A percentile compares a stretch with the other conserved stretches of the same genome.
Conservation (phyloP, 2,888 invertebrate species). For the Cheilosia urbana region DNA sequence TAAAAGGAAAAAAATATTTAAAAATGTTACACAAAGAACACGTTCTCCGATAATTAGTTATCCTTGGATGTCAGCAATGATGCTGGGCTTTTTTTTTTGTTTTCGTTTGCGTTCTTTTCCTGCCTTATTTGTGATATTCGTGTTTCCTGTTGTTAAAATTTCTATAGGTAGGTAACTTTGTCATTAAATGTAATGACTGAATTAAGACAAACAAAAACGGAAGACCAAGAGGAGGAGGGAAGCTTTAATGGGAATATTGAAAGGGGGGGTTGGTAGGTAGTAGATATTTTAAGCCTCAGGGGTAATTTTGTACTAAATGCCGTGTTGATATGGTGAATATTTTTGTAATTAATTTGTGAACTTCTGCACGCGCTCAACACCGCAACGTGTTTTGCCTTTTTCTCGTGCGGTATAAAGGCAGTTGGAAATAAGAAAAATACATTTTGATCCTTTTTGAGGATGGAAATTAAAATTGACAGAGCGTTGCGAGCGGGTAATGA, state of each 20-base stretch:
- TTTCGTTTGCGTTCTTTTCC: conserved; percentile 45
- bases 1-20: conserved; percentile 19
- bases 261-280: conserved; percentile 7
- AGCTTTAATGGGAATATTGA: conserved; percentile 56
- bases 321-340: conserved; percentile 56
- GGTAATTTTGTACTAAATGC: conserved; percentile 50
- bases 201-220: conserved; percentile 49
- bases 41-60: conserved; percentile 74
- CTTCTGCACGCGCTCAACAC: conserved; percentile 35
- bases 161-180: conserved; percentile 54
- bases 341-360: conserved; percentile 67
- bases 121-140: conserved; percentile 70
- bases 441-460: conserved; percentile 46
- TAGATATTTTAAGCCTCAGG: conserved; percentile 46
- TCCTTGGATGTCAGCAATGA: conserved; percentile 64
- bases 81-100: conserved; percentile 25
- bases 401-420: not conserved
- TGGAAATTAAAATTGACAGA: conserved; percentile 55
- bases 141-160: conserved; percentile 61
- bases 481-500: conserved; percentile 10
- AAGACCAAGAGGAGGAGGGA: not conserved
- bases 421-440: conserved; percentile 14
- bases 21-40: conserved; percentile 70
- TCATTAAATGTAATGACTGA: conserved; percentile 74
- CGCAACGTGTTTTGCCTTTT: conserved; percentile 2